These are phyloP conservation scores for Cataglyphis altisquamis DNA, from an alignment of 2,888 invertebrate species.

Conservation along the genomic window DNA sequence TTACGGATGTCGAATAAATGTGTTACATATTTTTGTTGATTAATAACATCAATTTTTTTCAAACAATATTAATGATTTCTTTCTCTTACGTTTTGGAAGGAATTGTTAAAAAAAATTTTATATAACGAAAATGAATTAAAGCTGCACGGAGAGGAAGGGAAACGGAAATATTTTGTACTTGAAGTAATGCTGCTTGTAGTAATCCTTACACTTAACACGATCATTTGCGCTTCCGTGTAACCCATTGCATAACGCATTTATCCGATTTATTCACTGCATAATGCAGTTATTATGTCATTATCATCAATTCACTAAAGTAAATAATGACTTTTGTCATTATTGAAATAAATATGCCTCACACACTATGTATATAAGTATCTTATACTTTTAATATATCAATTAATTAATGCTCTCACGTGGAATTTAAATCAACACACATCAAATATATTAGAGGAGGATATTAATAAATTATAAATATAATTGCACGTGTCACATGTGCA, in stretches of 20 bases:
- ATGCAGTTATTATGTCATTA: conserved; percentile 49
- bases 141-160: background rate
- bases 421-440: background rate
- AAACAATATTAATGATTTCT: background rate
- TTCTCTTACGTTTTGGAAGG: background rate
- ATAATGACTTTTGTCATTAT: conserved; percentile 39
- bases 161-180: conserved; percentile 3
- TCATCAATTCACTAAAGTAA: conserved; percentile 39
- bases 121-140: background rate
- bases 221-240: conserved; percentile 51
- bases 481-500: background rate
- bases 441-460: background rate
- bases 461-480: background rate
- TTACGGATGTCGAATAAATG: conserved; percentile 60
- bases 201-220: conserved; percentile 32
- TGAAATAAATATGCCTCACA: background rate
- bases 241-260: conserved; percentile 60
- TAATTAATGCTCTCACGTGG: background rate
- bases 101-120: background rate
- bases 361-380: background rate
- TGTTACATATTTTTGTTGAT: background rate
- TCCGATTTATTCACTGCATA: conserved; percentile 37
- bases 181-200: background rate
- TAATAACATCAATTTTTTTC: background rate
- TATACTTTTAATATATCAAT: background rate